Evolutionary conservation across 2,888 invertebrate species (phyloP).

Genomic region (Glyphotaelius pellucidus): DNA sequence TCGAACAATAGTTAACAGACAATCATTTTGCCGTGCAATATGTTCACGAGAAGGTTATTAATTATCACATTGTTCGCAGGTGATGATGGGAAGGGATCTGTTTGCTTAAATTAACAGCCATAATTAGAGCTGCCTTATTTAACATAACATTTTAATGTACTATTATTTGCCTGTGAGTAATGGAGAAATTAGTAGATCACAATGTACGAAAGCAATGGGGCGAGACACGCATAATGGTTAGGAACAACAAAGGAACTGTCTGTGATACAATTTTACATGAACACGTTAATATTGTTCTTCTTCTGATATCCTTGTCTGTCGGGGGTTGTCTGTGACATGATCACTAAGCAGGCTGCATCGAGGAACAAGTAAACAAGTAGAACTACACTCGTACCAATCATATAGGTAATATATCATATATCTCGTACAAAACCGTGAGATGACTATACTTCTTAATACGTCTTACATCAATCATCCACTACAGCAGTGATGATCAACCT

Average conservation of each 20-base stretch:
- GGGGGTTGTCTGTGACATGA: too few species aligned
- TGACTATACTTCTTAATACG: too few species aligned
- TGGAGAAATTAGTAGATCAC: not conserved
- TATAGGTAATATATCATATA: too few species aligned
- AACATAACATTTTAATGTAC: not conserved
- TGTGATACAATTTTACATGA: not conserved
- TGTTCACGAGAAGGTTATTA: constrained; percentile 29
- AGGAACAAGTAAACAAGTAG: too few species aligned
- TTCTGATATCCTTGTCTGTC: not conserved
- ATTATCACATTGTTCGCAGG: constrained; percentile 28
- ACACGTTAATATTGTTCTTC: not conserved
- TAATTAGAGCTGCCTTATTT: not conserved
- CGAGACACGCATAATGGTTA: not conserved
- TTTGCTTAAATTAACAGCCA: constrained; percentile 3
- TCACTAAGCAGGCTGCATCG: too few species aligned
- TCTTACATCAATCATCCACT: too few species aligned
- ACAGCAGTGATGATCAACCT: too few species aligned
- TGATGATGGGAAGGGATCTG: constrained; percentile 10
- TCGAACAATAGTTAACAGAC: constrained; percentile 34
- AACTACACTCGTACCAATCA: too few species aligned
- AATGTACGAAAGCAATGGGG: not conserved
- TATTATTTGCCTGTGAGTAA: not conserved
- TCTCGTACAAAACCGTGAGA: too few species aligned
- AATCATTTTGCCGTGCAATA: constrained; percentile 33
- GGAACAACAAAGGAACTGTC: not conserved